A percentile compares a stretch with the other conserved stretches of the same genome.
These are phyloP conservation scores for Lasioglossum calceatum DNA, from an alignment of 2,888 invertebrate species.

Conservation along the genomic window DNA sequence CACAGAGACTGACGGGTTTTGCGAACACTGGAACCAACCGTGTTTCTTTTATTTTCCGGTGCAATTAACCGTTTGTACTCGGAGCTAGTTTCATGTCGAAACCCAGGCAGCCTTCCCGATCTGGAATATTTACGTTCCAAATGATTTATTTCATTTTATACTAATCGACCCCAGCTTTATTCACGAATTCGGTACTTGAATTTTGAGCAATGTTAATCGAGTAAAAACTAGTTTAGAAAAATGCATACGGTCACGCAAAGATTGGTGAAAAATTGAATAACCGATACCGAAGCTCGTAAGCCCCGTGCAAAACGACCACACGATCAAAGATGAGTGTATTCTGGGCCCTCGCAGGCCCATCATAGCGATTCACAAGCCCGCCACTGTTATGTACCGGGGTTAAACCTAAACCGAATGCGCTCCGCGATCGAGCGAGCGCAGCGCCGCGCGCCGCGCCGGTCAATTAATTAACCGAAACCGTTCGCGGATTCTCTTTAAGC, in stretches of 20 bases:
- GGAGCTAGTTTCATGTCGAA: background rate
- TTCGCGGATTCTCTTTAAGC: background rate
- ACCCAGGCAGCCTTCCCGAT: too few species aligned
- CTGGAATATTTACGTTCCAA: too few species aligned
- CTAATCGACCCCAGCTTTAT: too few species aligned
- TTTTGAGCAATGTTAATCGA: too few species aligned
- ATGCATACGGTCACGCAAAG: background rate
- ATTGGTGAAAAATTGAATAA: background rate
- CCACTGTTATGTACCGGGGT: background rate
- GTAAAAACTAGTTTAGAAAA: too few species aligned
- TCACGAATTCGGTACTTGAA: too few species aligned
- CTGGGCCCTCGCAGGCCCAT: background rate
- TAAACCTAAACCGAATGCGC: background rate
- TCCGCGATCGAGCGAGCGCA: background rate
- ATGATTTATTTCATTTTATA: too few species aligned
- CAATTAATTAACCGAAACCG: conserved; percentile 1
- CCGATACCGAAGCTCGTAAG: background rate
- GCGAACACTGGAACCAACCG: background rate
- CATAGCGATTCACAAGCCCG: background rate
- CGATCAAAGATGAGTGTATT: background rate
- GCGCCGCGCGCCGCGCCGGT: background rate
- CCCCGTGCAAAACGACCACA: background rate
- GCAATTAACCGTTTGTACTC: background rate
- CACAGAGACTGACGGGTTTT: background rate
- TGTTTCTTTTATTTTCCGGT: background rate